Base-by-base conservation (phyloP, 1,140 invertebrate genomes). In the Onthophagus taurus region DNA sequence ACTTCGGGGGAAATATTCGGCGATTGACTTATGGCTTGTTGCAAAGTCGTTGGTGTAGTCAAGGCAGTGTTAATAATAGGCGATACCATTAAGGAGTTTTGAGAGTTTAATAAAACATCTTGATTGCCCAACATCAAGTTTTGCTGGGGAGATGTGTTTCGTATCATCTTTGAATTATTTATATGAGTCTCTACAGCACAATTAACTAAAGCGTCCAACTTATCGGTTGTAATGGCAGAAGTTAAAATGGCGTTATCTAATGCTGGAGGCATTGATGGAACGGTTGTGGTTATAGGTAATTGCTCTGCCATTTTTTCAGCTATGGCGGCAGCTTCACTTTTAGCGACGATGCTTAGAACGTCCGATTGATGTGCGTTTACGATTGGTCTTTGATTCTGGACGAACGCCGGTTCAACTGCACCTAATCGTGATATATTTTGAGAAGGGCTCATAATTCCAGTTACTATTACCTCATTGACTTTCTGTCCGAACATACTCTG, bases 171-270 rank as follows among this genome's bases (percentile, higher is more conserved):
- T 37, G 64, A 58, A 49, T 58, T 51, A 14, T 54, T 49, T 19
- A 76, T 64, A 55, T 74, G 75, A 48, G 71, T 69, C 19, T 78
- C 78, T 7, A 72, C 72, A 0, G 72, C 69, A 2, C 76, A 75
- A 58, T 80, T 81, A 2, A 81, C 76, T 6, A 81, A 62, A 19
- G 72, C 73, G 49, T 81, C 77, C 6, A 81, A 60, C 52, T 77
- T 77, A 13, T 68, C 70, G 0, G 55, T 47, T 30, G 54, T 58
- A 9, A 60, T 54, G 2, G 70, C 66, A 38, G 69, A 68, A 11
- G 57, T 58, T 24, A 75, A 48, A n/a, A 76, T 70, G 29, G 61
- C 61, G 44, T 60, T 61, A 59, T 74, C 60, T 62, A 72, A 61
- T n/a, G 68, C 26, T 13, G 38, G 52, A 6, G 49, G 44, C 9